Base-by-base conservation (phyloP, 2,888 invertebrate species). In the Sinopyrophorus schimmeli region DNA sequence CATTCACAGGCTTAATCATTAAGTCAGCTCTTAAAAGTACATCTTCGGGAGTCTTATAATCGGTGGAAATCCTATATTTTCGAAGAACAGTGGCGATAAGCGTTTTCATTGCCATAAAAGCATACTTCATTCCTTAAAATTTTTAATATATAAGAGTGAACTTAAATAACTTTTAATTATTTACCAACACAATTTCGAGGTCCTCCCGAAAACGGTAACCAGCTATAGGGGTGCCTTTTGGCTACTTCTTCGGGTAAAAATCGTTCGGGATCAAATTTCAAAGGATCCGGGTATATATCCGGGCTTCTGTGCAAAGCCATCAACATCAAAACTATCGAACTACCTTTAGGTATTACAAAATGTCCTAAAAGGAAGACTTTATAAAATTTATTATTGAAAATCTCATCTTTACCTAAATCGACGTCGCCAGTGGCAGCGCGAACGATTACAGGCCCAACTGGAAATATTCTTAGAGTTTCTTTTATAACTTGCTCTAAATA, bases 401-500 rank as follows among this genome's bases (percentile, higher is more conserved):
- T 2, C n/a, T n/a, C n/a, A n/a, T n/a, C 18, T 3, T 23, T 27
- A 28, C 40, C 44, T 21, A 54, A 15, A n/a, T 53, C 16, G 10
- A 40, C 26, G 15, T 47, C 47, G 3, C 35, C 24, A 6, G 46
- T 40, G 10, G 52, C 28, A 6, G 47, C 27, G 11, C 51, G 35
- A 6, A 43, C 42, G n/a, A 55, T 28, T 15, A 39, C 9, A 20
- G 62, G 76, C 58, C 66, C 44, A 5, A 44, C 21, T 3, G 51
- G 55, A 57, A 78, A 80, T 3, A 80, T 54, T 20, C 80, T 68
- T 74, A 81, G 72, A 0, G 77, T 74, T 61, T 81, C 80, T 58
- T 80, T 80, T 10, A 81, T 73, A 0, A 79, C 77, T 55, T 77
- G 68, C 56, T 80, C 80, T 39, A 79, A 58, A 57, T 76, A 77